Evolutionary conservation across 2,888 invertebrate species (phyloP).

Genomic region (Spisula subtruncata): DNA sequence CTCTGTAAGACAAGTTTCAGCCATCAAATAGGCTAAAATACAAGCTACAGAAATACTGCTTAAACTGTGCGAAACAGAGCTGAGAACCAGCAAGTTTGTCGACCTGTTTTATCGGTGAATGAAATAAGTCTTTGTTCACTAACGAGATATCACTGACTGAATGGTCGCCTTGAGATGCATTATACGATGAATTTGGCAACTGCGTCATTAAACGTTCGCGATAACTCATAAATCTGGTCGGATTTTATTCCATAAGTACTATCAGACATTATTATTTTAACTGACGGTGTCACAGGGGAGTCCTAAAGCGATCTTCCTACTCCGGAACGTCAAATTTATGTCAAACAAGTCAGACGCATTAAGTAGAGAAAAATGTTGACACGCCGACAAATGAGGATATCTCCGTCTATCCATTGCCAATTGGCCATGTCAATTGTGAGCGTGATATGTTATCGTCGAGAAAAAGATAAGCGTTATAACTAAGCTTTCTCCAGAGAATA

Average conservation of each 20-base stretch:
- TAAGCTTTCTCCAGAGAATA: neutral
- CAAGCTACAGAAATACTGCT: no score
- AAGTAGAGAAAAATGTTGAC: slow-evolving; percentile 10
- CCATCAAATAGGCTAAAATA: no score
- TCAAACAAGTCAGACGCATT: neutral
- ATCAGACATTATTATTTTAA: neutral
- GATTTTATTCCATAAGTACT: neutral
- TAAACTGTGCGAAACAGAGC: no score
- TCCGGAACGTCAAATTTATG: neutral
- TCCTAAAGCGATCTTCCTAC: neutral
- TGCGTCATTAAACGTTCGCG: neutral
- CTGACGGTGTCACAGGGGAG: neutral
- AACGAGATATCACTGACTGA: no score
- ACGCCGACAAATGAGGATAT: slow-evolving; percentile 1
- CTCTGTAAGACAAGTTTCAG: no score
- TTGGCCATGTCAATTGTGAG: neutral
- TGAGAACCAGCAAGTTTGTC: no score
- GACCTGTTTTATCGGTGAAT: no score
- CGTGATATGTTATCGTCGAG: neutral
- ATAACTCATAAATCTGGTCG: neutral
- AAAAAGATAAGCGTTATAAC: neutral
- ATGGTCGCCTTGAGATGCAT: no score
- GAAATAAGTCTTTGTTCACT: no score
- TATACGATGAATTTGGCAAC: no score
- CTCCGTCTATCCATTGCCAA: slow-evolving; percentile 15